Conservation (phyloP, 2,797 vertebrate genomes). For the Gallinago stenura region DNA sequence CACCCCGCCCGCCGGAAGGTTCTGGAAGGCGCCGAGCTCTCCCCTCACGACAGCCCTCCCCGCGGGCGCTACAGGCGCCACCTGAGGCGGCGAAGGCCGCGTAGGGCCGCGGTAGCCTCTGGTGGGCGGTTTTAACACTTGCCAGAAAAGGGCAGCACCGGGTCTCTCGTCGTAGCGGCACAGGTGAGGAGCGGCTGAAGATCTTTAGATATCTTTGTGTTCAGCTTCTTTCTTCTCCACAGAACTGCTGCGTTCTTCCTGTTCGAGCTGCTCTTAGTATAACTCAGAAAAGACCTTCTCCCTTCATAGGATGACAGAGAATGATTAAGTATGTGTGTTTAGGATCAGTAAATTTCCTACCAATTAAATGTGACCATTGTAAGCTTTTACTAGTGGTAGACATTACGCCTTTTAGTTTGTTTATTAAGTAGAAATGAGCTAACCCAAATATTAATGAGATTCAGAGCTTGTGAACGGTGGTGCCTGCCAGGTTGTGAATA, state of each 20-base stretch:
- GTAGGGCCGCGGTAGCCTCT: rapidly evolving
- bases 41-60: neutral
- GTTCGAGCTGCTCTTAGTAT: neutral
- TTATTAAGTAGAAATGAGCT: neutral
- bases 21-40: neutral
- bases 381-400: neutral
- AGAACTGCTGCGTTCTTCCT: rapidly evolving
- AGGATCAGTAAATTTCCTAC: neutral
- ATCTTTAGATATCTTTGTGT: rapidly evolving
- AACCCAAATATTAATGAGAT: neutral
- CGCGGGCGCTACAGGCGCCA: rapidly evolving
- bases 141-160: rapidly evolving
- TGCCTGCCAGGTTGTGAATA: neutral
- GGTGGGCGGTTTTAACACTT: rapidly evolving
- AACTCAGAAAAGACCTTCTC: neutral
- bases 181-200: neutral
- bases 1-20: neutral
- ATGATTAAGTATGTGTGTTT: neutral
- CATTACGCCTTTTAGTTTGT: neutral
- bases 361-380: neutral
- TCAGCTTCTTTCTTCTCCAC: rapidly evolving
- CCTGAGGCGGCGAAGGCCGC: rapidly evolving
- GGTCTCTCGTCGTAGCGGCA: rapidly evolving
- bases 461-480: neutral
- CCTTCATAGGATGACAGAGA: neutral